Evolutionary conservation across 2,888 invertebrate species (phyloP).

Genomic region (Andrena fulva): DNA sequence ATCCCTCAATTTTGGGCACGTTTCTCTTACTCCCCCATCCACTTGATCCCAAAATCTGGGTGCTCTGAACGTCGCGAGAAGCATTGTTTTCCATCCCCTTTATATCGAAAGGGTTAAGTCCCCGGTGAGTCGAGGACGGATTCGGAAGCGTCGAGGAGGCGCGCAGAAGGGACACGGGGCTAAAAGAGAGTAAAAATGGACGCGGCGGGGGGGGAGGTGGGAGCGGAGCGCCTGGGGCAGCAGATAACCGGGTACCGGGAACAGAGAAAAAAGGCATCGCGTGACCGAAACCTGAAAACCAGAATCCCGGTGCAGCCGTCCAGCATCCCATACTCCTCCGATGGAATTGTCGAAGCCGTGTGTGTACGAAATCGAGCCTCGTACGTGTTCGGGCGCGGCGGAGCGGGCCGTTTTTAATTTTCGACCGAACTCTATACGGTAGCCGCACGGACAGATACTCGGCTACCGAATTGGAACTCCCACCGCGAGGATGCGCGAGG

Average conservation of each 20-base stretch:
- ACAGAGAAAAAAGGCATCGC: constrained; percentile 82
- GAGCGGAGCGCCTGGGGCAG: constrained; percentile 76
- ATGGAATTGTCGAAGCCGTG: constrained; percentile 37
- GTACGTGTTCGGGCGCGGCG: constrained; percentile 4
- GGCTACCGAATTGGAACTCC: constrained; percentile 62
- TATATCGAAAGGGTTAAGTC: too few species aligned
- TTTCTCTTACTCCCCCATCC: too few species aligned
- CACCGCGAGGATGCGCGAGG: constrained; percentile 34
- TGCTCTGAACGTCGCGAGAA: too few species aligned
- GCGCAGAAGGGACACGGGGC: constrained; percentile 11
- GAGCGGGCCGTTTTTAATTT: constrained; percentile 54
- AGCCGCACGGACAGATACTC: constrained; percentile 41
- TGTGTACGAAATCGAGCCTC: constrained; percentile 7
- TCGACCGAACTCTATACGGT: constrained; percentile 46
- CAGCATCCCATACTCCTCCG: constrained; percentile 41
- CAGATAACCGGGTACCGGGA: constrained; percentile 84
- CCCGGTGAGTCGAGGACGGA: not conserved
- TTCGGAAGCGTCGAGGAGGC: constrained; percentile 7
- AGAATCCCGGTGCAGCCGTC: constrained; percentile 50
- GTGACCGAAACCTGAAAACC: constrained; percentile 66
- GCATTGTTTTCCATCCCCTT: too few species aligned
- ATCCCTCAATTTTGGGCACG: too few species aligned
- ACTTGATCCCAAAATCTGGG: too few species aligned
- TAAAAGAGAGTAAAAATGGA: constrained; percentile 46
- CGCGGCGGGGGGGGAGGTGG: constrained; percentile 43